Base-by-base conservation (phyloP, 2,888 invertebrate genomes). In the Parapristionchus giblindavisi region DNA sequence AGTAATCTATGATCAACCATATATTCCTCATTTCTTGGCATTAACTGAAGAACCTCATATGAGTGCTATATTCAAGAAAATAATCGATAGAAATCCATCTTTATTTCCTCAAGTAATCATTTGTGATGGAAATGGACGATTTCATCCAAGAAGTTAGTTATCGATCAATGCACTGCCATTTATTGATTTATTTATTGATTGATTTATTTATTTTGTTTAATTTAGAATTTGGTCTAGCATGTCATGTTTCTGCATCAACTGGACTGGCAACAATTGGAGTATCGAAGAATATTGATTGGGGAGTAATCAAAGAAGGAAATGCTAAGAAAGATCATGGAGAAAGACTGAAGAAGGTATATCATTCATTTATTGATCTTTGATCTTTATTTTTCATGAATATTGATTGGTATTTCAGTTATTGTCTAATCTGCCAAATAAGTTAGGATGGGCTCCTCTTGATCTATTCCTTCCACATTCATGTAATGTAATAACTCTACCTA, bases 41-140 rank as follows among this genome's bases (percentile, higher is more conserved):
- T 38, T 71, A 17, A 40, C 54, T 11, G 71, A 71, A 38, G 54
- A 40, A 8, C 14, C 21, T 5, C 34, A 66, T 14, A 34, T 66
- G 17, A 17, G 34, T 66, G 29, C 24, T 32, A 48, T 66, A 3
- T n/a, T 66, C 2, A 6, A n/a, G 21, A 51, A 17, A 32, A 36
- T 51, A 3, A 66, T 66, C 6, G n/a, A 32, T 24, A 24, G 24
- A 21, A 21, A 36, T 5, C 66, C 66, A 3, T 36, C 54, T 56
- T 48, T 71, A 40, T 24, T 2, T 24, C 89, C 90, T 8, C 88
- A 90, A 85, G 86, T 89, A 3, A 79, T 90, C 3, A 81, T 90
- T 75, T 88, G 90, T 52, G 90, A 90, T 84, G 90, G 90, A 3
- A 90, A 90, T 85, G 90, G 90, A 8, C 81, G 87, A 48, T 84